These are phyloP conservation scores for Limenitis camilla DNA, from an alignment of 2,888 invertebrate species.

Conservation along the genomic window DNA sequence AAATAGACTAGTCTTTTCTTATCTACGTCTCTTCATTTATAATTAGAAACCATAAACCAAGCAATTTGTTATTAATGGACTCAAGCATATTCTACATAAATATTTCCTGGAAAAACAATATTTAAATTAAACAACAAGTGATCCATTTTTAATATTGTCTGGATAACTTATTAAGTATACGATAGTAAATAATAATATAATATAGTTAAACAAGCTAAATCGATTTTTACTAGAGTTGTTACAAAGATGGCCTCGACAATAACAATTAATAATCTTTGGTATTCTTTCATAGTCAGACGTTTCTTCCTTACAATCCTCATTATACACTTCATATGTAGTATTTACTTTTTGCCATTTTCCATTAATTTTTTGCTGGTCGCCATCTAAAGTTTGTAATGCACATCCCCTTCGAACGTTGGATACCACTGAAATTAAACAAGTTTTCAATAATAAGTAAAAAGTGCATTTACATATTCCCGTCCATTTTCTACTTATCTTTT, in stretches of 20 bases:
- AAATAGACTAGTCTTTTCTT: too few species aligned
- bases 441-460: neutral
- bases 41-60: too few species aligned
- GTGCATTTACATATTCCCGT: too few species aligned
- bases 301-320: conserved; percentile 78
- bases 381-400: conserved; percentile 79
- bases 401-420: conserved; percentile 74
- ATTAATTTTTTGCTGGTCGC: conserved; percentile 70
- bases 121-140: too few species aligned
- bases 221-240: conserved; percentile 61
- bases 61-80: too few species aligned
- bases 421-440: conserved; percentile 35
- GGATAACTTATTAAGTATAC: conserved; percentile 17
- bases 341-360: conserved; percentile 76
- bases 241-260: conserved; percentile 82
- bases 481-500: too few species aligned
- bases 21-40: too few species aligned
- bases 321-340: conserved; percentile 79
- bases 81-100: too few species aligned
- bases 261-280: conserved; percentile 78
- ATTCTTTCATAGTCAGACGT: conserved; percentile 70
- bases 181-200: conserved; percentile 16
- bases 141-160: too few species aligned
- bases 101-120: too few species aligned
- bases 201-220: neutral